Base-by-base conservation (phyloP, 2,888 invertebrate genomes). In the Dryocosmus kuriphilus region DNA sequence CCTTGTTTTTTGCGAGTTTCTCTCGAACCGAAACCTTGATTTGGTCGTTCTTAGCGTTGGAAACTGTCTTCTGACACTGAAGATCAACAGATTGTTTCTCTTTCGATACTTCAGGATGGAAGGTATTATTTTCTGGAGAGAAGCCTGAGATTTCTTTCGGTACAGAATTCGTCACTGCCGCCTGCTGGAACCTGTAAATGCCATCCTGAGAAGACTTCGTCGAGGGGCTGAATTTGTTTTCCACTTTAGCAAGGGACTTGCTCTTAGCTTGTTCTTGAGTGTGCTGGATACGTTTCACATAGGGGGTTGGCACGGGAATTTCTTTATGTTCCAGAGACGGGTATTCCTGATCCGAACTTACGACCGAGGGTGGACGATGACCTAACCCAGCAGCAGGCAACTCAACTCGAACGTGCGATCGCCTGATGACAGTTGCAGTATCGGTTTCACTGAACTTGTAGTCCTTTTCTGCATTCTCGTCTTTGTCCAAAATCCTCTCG, bases 341-440 rank as follows among this genome's bases (percentile, higher is more conserved):
- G 81, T 87, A 87, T 73, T 90, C 90, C 77, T 89, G 89, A 78
- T 90, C 90, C 0, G 90, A 90, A 85, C 96, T 95, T 74, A 96
- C 93, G 80, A 95, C 94, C 81, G 96, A 96, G 19, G 95, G 92
- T 86, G 93, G 94, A 82, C 93, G 94, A 79, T 92, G 94, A 85
- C 94, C 94, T 83, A 94, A 87, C 35, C 94, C 94, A 27, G 94
- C 94, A 19, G 94, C 94, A 81, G 94, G 94, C 88, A 95, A 92
- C 89, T 94, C 94, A 74, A 95, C 91, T 32, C 94, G 94, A 83
- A 94, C 94, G 88, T 91, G 90, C n/a, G 90, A 90, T 77, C 90
- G 87, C 77, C 91, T 86, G 24, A 91, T 89, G 24, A 91, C 90
- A 4, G 90, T 91, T 22, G 90, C 90, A 5, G 88, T 89, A 46